These are phyloP conservation scores for Lytechinus variegatus DNA, from an alignment of 35 echinoderm and acorn worm genomes.

Conservation along the genomic window DNA sequence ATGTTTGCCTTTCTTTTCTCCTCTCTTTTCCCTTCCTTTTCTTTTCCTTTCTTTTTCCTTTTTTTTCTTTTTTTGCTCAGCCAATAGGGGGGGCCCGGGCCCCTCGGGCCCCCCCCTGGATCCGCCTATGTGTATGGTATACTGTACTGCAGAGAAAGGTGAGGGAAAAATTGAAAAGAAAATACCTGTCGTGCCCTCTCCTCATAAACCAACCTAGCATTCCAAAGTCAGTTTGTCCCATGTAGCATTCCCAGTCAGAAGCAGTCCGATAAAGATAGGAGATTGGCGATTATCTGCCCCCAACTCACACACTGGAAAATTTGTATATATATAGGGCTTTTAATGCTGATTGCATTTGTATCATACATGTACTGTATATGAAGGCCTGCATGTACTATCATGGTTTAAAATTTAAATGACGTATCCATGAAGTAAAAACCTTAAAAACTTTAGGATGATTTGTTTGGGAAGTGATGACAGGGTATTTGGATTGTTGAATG, in stretches of 20 bases:
- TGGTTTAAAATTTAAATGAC: too few relatives aligned
- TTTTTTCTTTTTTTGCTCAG: neutral
- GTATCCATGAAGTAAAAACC: too few relatives aligned
- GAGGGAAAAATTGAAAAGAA: neutral
- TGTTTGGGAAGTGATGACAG: too few relatives aligned
- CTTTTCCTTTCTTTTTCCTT: neutral
- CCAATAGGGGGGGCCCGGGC: too few relatives aligned
- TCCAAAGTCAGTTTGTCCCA: neutral
- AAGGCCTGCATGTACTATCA: too few relatives aligned
- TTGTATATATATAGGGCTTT: too few relatives aligned
- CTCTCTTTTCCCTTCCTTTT: neutral
- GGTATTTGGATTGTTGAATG: too few relatives aligned
- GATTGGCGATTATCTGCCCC: neutral
- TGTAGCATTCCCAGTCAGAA: neutral
- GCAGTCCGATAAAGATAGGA: neutral
- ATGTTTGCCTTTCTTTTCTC: neutral
- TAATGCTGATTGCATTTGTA: too few relatives aligned
- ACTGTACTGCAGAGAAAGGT: neutral
- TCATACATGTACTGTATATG: too few relatives aligned
- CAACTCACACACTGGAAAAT: neutral
- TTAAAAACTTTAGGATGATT: too few relatives aligned
- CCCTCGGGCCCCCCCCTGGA: too few relatives aligned
- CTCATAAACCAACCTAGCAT: neutral
- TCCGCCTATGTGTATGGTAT: too few relatives aligned
- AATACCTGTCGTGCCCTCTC: neutral